phyloP scores from a whole-genome alignment of 2,888 invertebrate species.

The Myopa tessellatipennis region DNA sequence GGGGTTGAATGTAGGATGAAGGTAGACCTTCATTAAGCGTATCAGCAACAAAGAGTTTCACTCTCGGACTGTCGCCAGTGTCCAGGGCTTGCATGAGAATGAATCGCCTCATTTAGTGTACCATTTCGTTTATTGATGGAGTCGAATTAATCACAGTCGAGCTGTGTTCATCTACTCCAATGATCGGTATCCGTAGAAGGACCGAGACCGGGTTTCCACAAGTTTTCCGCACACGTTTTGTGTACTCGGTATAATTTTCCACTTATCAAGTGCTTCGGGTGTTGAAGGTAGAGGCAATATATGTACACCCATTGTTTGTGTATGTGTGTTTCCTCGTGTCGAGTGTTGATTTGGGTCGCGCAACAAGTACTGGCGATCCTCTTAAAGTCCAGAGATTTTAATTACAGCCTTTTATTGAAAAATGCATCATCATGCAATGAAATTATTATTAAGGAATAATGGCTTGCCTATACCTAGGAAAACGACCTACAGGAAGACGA shows the following conservation, averaged over 20 bases:
- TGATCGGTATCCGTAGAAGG: not conserved
- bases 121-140: slow-evolving; percentile 50
- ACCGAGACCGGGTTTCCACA: not conserved
- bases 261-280: slow-evolving; percentile 7
- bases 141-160: slow-evolving; percentile 61
- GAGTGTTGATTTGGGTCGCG: not conserved
- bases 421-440: not conserved
- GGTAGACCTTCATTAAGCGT: slow-evolving; percentile 3
- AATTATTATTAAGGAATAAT: not conserved
- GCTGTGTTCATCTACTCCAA: not conserved
- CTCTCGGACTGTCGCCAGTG: slow-evolving; percentile 31
- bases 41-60: slow-evolving; percentile 3
- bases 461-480: too few species aligned
- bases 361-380: not conserved
- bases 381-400: not conserved
- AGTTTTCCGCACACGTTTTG: slow-evolving; percentile 10
- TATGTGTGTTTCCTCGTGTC: not conserved
- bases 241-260: slow-evolving; percentile 3
- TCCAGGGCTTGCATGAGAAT: slow-evolving; percentile 25
- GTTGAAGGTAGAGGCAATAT: not conserved
- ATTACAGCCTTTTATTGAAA: not conserved
- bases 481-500: too few species aligned
- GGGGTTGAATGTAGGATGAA: not conserved
- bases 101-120: slow-evolving; percentile 37
- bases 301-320: not conserved